These are phyloP conservation scores for Caracal caracal DNA, from an alignment of 2,113 vertebrate species.

Conservation along the genomic window DNA sequence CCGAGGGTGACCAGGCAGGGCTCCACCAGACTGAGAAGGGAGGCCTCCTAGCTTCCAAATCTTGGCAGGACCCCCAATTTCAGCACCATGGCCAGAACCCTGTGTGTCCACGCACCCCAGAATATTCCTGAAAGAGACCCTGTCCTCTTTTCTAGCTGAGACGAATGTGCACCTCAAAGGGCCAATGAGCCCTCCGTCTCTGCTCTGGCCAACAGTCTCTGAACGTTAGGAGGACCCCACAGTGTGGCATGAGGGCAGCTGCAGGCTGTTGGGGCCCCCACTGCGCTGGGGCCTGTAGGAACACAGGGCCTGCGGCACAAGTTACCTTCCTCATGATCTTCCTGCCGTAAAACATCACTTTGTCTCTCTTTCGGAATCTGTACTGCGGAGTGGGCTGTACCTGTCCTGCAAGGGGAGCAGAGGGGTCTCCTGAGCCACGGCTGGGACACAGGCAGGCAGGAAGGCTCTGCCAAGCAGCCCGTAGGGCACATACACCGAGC, in stretches of 20 bases:
- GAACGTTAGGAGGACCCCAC: not conserved
- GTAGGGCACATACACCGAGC: accelerated
- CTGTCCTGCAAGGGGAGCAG: conserved; percentile 83
- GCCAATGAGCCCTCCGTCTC: not conserved
- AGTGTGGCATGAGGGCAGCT: not conserved
- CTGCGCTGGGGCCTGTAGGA: not conserved
- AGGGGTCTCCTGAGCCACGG: not conserved
- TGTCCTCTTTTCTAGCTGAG: not conserved
- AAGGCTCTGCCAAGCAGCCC: not conserved
- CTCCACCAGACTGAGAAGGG: too few species aligned
- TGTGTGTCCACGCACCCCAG: accelerated
- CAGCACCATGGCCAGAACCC: not conserved
- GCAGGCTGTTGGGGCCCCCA: too few species aligned
- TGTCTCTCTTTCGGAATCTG: conserved; percentile 95
- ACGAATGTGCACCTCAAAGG: not conserved
- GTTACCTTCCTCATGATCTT: conserved; percentile 97
- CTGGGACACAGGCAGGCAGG: too few species aligned
- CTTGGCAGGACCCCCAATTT: not conserved
- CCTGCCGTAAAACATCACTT: conserved; percentile 95
- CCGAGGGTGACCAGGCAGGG: too few species aligned
- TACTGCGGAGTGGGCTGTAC: conserved; percentile 89
- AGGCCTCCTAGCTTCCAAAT: not conserved
- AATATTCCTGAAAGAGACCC: too few species aligned
- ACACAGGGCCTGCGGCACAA: accelerated
- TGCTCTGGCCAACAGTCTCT: too few species aligned